These are phyloP conservation scores for Gallinago media DNA, from an alignment of 2,113 vertebrate genomes.

Conservation along the genomic window DNA sequence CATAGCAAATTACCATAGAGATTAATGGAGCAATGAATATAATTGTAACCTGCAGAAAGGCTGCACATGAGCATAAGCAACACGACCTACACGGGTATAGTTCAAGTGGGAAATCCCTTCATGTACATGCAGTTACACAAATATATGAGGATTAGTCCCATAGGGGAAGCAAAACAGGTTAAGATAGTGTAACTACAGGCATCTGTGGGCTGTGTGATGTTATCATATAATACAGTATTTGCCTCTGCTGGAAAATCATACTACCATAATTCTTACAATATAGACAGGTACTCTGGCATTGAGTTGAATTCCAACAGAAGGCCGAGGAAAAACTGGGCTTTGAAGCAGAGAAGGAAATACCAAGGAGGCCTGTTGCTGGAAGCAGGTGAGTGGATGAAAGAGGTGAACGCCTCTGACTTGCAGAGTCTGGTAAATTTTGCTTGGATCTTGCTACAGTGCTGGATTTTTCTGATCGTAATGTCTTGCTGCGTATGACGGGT, in stretches of 20 bases:
- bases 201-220: background rate
- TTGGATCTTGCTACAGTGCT: rapidly evolving
- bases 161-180: background rate
- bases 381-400: background rate
- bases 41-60: background rate
- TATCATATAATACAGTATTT: background rate
- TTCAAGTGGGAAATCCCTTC: background rate
- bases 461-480: background rate
- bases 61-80: rapidly evolving
- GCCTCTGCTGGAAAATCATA: background rate
- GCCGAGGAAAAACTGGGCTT: background rate
- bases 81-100: background rate
- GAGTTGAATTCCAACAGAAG: background rate
- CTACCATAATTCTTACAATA: background rate
- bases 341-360: background rate
- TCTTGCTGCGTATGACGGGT: background rate
- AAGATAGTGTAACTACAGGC: background rate
- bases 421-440: background rate
- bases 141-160: background rate
- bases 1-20: background rate
- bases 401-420: background rate
- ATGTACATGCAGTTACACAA: background rate
- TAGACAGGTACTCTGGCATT: background rate
- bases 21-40: background rate
- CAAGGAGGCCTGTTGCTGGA: background rate